A percentile compares a stretch with the other conserved stretches of the same genome.
These are phyloP conservation scores for Lacanobia wlatinum DNA, from an alignment of 2,888 invertebrate species.

Conservation along the genomic window DNA sequence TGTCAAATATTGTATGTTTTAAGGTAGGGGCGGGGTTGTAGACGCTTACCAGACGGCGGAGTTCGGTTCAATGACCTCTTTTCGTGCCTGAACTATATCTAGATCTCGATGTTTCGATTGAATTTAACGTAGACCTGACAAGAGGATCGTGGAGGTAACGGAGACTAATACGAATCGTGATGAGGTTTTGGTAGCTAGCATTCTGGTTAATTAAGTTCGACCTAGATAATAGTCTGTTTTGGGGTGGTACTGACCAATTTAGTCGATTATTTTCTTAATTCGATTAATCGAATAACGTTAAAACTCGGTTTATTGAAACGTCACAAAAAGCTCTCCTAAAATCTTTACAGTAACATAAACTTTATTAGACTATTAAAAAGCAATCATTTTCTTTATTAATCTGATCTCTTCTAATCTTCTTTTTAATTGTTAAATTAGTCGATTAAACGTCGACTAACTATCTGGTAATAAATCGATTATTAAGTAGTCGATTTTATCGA, in stretches of 20 bases:
- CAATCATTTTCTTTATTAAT: constrained; percentile 17
- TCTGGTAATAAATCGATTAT: constrained; percentile 23
- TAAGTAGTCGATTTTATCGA: constrained; percentile 17
- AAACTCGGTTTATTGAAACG: not conserved
- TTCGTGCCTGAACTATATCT: constrained; percentile 77
- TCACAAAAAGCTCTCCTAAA: not conserved
- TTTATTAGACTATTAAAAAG: constrained; percentile 42
- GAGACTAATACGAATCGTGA: constrained; percentile 66
- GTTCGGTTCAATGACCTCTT: constrained; percentile 78
- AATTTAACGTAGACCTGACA: constrained; percentile 64
- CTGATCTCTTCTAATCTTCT: constrained; percentile 6
- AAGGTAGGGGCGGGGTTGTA: constrained; percentile 74
- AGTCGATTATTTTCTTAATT: constrained; percentile 28
- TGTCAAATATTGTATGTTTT: constrained; percentile 60
- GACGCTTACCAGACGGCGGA: constrained; percentile 81
- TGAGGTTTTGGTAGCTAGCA: constrained; percentile 55
- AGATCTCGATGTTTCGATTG: constrained; percentile 68
- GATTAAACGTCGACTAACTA: constrained; percentile 27
- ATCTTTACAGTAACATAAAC: constrained; percentile 3
- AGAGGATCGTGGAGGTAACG: constrained; percentile 62
- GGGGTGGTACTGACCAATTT: not conserved
- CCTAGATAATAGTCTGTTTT: constrained; percentile 7
- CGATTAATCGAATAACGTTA: constrained; percentile 11
- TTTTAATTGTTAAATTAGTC: constrained; percentile 32
- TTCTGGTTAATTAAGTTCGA: constrained; percentile 28